These are phyloP conservation scores for Drosophila colorata DNA, from an alignment of 2,888 invertebrate species.

Conservation along the genomic window DNA sequence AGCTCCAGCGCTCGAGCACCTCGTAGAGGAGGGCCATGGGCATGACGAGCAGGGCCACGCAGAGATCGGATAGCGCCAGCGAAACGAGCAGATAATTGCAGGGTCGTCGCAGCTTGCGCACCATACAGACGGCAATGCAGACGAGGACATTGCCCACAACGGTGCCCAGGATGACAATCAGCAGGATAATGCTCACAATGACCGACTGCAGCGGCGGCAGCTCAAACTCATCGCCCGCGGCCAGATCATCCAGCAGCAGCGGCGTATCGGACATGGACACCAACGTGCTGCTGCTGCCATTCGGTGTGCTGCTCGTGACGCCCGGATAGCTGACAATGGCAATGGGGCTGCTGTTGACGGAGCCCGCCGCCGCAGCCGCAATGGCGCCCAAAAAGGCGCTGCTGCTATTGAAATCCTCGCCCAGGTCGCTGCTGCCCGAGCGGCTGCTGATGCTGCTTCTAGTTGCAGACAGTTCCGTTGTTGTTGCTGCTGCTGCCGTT, in stretches of 20 bases:
- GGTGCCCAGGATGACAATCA: slow-evolving; percentile 92
- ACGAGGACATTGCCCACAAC: slow-evolving; percentile 96
- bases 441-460: slow-evolving; percentile 5
- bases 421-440: slow-evolving; percentile 6
- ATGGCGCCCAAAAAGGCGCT: slow-evolving; percentile 64
- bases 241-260: slow-evolving; percentile 50
- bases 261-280: slow-evolving; percentile 59
- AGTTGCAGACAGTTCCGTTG: slow-evolving; percentile 7
- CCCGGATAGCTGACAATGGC: slow-evolving; percentile 53
- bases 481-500: slow-evolving; percentile 38
- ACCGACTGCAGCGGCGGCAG: slow-evolving; percentile 86
- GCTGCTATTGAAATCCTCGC: slow-evolving; percentile 61
- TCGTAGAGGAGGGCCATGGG: slow-evolving; percentile 98
- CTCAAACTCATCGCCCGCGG: slow-evolving; percentile 58
- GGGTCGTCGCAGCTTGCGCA: slow-evolving; percentile 94
- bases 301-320: slow-evolving; percentile 65
- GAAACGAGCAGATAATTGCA: slow-evolving; percentile 97
- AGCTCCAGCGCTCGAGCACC: slow-evolving; percentile 96
- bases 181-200: slow-evolving; percentile 90
- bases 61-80: slow-evolving; percentile 97
- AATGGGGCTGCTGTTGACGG: slow-evolving; percentile 59
- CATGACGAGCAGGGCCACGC: slow-evolving; percentile 98
- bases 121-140: slow-evolving; percentile 97
- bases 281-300: slow-evolving; percentile 61
- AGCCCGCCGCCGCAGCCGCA: slow-evolving; percentile 36